These are phyloP conservation scores for Apostichopus parvimensis DNA, from an alignment of 35 echinoderm and acorn worm species.

Conservation along the genomic window DNA sequence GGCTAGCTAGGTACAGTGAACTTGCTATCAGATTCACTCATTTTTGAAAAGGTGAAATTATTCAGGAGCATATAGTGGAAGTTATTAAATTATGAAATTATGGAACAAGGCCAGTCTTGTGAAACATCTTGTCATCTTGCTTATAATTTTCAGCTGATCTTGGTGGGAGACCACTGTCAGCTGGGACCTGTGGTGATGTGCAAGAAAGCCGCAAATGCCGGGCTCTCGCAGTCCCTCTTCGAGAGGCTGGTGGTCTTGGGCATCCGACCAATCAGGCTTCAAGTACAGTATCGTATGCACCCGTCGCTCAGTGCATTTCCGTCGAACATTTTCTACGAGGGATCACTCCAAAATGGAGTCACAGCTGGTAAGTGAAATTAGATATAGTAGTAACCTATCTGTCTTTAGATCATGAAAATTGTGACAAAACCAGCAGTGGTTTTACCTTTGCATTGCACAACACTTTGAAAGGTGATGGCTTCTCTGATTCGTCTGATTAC, in stretches of 20 bases:
- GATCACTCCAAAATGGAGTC: constrained; percentile 97
- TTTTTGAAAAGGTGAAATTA: too few species aligned
- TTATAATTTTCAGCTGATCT: constrained; percentile 67
- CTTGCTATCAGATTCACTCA: too few species aligned
- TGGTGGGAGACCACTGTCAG: constrained; percentile 98
- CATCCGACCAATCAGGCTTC: constrained; percentile 92
- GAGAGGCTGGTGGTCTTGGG: constrained; percentile 94
- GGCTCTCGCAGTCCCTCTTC: constrained; percentile 98
- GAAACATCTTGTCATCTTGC: neutral
- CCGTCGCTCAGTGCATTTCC: constrained; percentile 90
- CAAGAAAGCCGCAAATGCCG: constrained; percentile 97
- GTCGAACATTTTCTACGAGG: constrained; percentile 98
- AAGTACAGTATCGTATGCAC: constrained; percentile 99
- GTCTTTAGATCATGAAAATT: neutral
- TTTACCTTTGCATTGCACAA: too few species aligned
- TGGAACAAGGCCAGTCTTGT: too few species aligned
- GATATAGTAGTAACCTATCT: neutral
- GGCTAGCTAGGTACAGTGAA: too few species aligned
- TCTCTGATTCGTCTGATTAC: too few species aligned
- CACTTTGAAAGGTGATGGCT: too few species aligned
- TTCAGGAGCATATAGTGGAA: too few species aligned
- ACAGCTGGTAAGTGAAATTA: constrained; percentile 62
- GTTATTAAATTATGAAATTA: too few species aligned
- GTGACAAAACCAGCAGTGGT: neutral
- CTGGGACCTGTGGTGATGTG: constrained; percentile 99